A percentile compares a stretch with the other conserved stretches of the same genome.
phyloP scores from a whole-genome alignment of 2,113 vertebrate genomes.

The Thermophis baileyi region DNA sequence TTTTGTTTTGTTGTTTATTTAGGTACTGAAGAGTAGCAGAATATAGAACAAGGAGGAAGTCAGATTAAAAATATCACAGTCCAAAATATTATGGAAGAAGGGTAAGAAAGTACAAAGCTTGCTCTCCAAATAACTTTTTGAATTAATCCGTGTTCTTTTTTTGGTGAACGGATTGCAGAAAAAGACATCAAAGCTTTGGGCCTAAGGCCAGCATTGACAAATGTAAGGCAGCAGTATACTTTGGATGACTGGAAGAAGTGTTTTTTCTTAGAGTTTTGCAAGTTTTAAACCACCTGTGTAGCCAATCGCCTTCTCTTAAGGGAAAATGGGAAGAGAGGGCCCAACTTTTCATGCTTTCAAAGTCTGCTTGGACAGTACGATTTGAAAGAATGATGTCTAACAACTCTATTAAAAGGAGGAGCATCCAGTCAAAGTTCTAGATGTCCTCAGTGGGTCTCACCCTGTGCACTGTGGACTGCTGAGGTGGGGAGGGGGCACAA shows the following conservation, averaged over 20 bases:
- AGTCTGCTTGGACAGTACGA: not conserved
- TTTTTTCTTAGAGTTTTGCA: slow-evolving; percentile 16
- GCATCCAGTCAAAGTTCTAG: not conserved
- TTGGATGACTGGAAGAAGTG: slow-evolving; percentile 25
- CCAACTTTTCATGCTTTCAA: slow-evolving; percentile 31
- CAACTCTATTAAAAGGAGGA: not conserved
- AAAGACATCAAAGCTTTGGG: slow-evolving; percentile 45
- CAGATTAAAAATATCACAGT: not conserved
- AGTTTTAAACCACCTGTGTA: slow-evolving; percentile 31
- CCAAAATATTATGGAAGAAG: not conserved
- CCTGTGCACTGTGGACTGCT: not conserved
- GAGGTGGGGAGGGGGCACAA: too few species aligned
- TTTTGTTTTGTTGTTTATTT: not conserved
- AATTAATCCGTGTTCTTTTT: slow-evolving; percentile 45
- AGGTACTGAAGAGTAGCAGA: slow-evolving; percentile 11
- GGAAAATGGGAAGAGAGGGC: slow-evolving; percentile 30
- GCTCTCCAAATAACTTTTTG: slow-evolving; percentile 24
- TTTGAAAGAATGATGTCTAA: too few species aligned
- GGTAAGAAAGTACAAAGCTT: slow-evolving; percentile 23
- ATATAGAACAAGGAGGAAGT: not conserved
- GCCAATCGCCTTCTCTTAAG: slow-evolving; percentile 48
- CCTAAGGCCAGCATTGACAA: slow-evolving; percentile 40
- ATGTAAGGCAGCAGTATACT: slow-evolving; percentile 53
- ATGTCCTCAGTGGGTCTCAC: not conserved
- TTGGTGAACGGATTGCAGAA: slow-evolving; percentile 31